Evolutionary conservation across 2,797 vertebrate genomes (phyloP).

Genomic region (Lophius americanus): DNA sequence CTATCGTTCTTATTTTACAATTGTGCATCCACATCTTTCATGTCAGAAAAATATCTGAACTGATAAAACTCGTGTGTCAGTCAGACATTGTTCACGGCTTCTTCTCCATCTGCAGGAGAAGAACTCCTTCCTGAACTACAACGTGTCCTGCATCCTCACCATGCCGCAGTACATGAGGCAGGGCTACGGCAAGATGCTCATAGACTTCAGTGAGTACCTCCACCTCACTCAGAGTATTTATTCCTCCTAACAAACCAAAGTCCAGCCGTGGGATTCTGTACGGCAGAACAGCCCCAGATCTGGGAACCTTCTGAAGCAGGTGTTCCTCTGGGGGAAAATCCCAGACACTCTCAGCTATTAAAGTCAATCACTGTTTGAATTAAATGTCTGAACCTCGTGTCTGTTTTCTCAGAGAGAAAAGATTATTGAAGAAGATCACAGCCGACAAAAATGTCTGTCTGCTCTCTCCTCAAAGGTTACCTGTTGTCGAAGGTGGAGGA

Average conservation of each 20-base stretch:
- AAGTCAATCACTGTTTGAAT: background rate
- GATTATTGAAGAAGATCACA: background rate
- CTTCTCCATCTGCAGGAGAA: slow-evolving; percentile 84
- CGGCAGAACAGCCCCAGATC: slow-evolving; percentile 9
- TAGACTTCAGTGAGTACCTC: slow-evolving; percentile 94
- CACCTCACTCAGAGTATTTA: too few relatives aligned
- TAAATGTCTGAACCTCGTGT: background rate
- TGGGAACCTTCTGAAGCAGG: slow-evolving; percentile 6
- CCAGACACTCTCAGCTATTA: background rate
- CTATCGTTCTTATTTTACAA: too few relatives aligned
- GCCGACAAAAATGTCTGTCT: background rate
- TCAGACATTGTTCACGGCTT: background rate
- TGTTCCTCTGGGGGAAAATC: background rate
- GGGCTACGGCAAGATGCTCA: slow-evolving; percentile 97
- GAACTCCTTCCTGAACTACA: slow-evolving; percentile 97
- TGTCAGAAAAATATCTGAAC: too few relatives aligned
- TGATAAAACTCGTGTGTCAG: background rate
- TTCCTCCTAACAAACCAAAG: too few relatives aligned
- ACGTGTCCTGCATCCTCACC: slow-evolving; percentile 96
- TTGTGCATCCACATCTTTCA: too few relatives aligned
- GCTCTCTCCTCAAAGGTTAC: slow-evolving; percentile 81
- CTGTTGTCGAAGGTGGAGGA: slow-evolving; percentile 95
- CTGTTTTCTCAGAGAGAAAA: background rate
- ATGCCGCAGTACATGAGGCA: slow-evolving; percentile 98
- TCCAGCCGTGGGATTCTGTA: background rate